Percentiles rank a stretch among this genome's conserved stretches.
phyloP scores from a whole-genome alignment of 1,140 invertebrate genomes.

The Camponotus floridanus region DNA sequence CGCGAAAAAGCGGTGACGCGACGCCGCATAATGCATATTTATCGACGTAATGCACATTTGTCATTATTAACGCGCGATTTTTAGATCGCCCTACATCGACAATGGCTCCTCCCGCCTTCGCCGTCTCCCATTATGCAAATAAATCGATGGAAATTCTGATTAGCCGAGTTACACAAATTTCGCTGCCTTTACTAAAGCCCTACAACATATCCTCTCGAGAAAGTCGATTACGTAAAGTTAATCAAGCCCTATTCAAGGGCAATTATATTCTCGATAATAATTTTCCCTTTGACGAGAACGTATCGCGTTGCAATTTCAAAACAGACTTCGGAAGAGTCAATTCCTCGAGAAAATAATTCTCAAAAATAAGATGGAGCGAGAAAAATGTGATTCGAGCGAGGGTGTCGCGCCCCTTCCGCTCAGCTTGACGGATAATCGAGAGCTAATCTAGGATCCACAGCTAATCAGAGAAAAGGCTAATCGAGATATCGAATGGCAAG shows the following conservation, averaged over 20 bases:
- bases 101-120: background rate
- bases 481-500: background rate
- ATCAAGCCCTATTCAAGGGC: background rate
- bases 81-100: background rate
- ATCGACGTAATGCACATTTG: slow-evolving; percentile 31
- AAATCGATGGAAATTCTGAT: slow-evolving; percentile 22
- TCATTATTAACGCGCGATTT: slow-evolving; percentile 1
- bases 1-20: background rate
- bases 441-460: background rate
- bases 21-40: background rate
- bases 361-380: background rate
- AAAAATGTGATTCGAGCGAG: background rate
- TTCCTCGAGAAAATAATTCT: background rate
- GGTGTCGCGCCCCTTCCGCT: no score
- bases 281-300: background rate
- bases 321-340: background rate
- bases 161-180: slow-evolving; percentile 17
- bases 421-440: slow-evolving; percentile 6
- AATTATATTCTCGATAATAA: background rate
- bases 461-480: slow-evolving; percentile 20
- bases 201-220: background rate
- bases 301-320: background rate
- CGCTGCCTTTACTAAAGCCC: background rate
- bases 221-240: background rate
- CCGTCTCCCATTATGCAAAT: slow-evolving; percentile 20